Base-by-base conservation (phyloP, 2,797 vertebrate genomes). In the Otus scops region DNA sequence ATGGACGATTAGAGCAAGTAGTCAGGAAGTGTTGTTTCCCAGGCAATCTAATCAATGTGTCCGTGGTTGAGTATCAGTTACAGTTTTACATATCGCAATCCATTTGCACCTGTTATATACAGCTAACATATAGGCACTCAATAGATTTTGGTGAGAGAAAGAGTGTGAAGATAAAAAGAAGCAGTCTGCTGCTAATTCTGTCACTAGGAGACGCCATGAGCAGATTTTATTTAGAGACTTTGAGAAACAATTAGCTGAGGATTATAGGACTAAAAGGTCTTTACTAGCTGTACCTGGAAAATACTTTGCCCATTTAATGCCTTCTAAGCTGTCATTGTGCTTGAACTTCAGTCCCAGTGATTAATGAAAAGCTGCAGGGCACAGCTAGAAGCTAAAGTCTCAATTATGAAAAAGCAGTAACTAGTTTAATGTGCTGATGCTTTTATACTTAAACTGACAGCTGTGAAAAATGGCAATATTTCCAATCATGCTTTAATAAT, bases 381-480 rank as follows among this genome's bases (percentile, higher is more conserved):
- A 99, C 99, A 99, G 99, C 99, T 98, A 99, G 99, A 97, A 99
- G 99, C 99, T 98, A 98, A 99, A 98, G 98, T 99, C 99, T 99
- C 99, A 99, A 99, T 99, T 99, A 99, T 99, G 98, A 99, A 99
- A 99, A 99, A 98, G 98, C 98, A 98, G 99, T 99, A 99, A 99
- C 99, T 99, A 99, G 98, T 98, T 99, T 98, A 99, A 99, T 99
- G 99, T 98, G 98, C 99, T 98, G 98, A 99, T 99, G 98, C 99
- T 98, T 99, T 99, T 98, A 99, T 99, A 98, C 98, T 98, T 98
- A 98, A 98, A 98, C 98, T 99, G 99, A 99, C 99, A 99, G 98
- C 98, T 96, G 97, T 99, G 99, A 99, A 99, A 99, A 99, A 99
- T 99, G 98, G 98, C 98, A 99, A 99, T 99, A 99, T 99, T 99